Evolutionary conservation across 2,113 vertebrate species (phyloP), one percentile per base, ranked within the genome.

Genomic region (Syngnathoides biaculeatus): DNA sequence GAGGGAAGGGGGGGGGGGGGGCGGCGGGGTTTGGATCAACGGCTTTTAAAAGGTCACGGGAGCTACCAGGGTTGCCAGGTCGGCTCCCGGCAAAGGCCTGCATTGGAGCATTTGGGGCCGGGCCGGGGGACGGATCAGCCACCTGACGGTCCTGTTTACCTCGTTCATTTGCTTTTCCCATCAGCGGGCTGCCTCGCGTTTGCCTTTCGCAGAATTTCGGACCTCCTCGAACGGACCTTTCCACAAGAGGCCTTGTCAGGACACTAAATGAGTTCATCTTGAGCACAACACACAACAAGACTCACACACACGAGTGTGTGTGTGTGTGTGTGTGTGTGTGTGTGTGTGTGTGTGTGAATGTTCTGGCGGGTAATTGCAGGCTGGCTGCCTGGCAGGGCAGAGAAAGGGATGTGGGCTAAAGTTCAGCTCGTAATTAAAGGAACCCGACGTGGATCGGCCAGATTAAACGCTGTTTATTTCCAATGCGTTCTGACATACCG

Each of bases 381-480:
- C 76, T 71, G 72, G 58, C 67, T 45, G 72, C 56, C 67, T 45
- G 72, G 75, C 79, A 63, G 73, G 62, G 40, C 15, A 60, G 67
- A 73, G 76, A 85, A 82, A 81, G 70, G 83, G 80, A 88, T 84
- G 79, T 87, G 84, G 88, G 89, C 87, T 86, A 88, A 87, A 86
- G 88, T 83, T 89, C 86, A 89, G 60, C 68, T 77, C 78, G 75
- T 88, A 87, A 89, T 89, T 89, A 86, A 89, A 85, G 78, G 78
- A 43, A 64, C 77, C 72, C 70, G 73, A 84, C 85, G 83, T 78
- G 80, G 81, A 71, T 75, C 71, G 6, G 70, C 78, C 74, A 65
- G 77, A 74, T 64, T 65, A 10, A 62, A 78, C 77, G n/a, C 75
- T 79, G 74, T 81, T 85, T 89, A 77, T 82, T 82, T 84, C 70